Percentiles rank a stretch among this genome's conserved stretches.
Conservation (phyloP, 2,888 invertebrate species). For the Drosophila picticornis region DNA sequence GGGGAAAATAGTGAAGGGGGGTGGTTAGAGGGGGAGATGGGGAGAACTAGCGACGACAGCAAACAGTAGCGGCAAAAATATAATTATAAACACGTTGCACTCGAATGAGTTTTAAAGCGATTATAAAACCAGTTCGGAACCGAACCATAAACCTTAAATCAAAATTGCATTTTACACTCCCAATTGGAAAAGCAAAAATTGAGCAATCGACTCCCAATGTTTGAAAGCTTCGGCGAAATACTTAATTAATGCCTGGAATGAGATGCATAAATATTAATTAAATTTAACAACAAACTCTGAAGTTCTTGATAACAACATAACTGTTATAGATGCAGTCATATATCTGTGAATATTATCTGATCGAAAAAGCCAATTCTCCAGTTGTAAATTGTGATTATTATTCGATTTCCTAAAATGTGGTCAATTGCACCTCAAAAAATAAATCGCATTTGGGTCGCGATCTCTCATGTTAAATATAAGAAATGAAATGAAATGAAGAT, state of each 20-base stretch:
- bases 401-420: too few relatives aligned
- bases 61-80: conserved; percentile 57
- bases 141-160: conserved; percentile 56
- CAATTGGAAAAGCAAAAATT: conserved; percentile 3
- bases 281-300: neutral
- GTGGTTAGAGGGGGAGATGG: neutral
- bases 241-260: neutral
- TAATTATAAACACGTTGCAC: conserved; percentile 64
- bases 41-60: conserved; percentile 30
- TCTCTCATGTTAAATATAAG: too few relatives aligned
- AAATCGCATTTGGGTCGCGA: too few relatives aligned
- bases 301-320: neutral
- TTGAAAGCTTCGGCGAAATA: neutral
- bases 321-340: neutral
- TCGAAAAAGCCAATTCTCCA: neutral
- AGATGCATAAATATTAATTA: neutral
- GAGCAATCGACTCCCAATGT: neutral
- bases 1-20: neutral
- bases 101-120: conserved; percentile 50
- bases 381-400: too few relatives aligned
- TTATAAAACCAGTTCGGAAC: conserved; percentile 53
- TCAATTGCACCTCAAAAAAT: too few relatives aligned
- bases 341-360: neutral
- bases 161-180: conserved; percentile 28
- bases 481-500: too few relatives aligned